phyloP scores from a whole-genome alignment of 2,113 vertebrate genomes.

The Trogon melanurus region DNA sequence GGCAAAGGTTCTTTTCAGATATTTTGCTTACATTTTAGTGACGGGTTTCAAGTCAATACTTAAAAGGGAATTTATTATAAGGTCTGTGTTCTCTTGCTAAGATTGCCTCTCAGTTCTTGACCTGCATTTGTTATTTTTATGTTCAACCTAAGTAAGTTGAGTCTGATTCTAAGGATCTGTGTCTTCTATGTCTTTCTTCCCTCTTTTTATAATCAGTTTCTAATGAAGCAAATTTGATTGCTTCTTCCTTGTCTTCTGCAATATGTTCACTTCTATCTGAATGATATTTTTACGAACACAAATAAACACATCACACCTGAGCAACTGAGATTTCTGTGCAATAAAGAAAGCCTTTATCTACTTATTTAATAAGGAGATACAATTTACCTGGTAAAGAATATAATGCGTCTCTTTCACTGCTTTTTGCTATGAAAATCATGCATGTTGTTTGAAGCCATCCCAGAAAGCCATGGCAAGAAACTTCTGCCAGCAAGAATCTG shows the following conservation, averaged over 20 bases:
- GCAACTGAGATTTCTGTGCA: not conserved
- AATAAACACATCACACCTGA: not conserved
- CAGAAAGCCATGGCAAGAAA: conserved; percentile 46
- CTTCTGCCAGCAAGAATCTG: conserved; percentile 46
- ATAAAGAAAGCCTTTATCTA: not conserved
- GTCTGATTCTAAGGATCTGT: not conserved
- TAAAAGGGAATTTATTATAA: not conserved
- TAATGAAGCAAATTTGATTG: not conserved
- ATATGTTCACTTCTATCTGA: not conserved
- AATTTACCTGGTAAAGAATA: not conserved
- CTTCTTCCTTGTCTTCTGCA: not conserved
- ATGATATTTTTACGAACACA: not conserved
- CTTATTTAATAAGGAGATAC: not conserved
- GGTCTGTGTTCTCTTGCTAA: not conserved
- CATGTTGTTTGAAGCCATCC: conserved; percentile 14
- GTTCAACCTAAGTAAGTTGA: not conserved
- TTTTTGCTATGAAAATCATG: conserved; percentile 13
- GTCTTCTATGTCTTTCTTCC: not conserved
- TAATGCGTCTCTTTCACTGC: conserved; percentile 14
- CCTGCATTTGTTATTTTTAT: not conserved
- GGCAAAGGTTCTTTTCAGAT: not conserved
- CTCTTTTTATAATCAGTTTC: not conserved
- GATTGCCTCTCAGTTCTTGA: not conserved
- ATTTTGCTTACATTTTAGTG: not conserved
- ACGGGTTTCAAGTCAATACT: not conserved